A percentile compares a stretch with the other conserved stretches of the same genome.
Conservation (phyloP, 64 coral and sea anemone species). For the Exaiptasia diaphana region DNA sequence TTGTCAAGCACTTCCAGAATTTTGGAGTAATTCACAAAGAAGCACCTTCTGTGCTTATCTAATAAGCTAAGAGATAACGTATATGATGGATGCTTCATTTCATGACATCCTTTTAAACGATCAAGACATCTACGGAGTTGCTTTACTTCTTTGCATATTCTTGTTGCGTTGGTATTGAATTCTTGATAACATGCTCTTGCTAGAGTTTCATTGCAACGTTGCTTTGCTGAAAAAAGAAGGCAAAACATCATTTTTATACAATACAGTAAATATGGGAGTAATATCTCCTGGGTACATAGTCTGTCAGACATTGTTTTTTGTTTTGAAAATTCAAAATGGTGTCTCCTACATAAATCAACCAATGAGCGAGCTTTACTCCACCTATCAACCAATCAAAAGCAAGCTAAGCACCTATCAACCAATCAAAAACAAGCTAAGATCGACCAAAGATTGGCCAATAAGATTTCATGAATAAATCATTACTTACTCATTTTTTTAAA, state of each 20-base stretch:
- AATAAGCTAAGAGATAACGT: constrained; percentile 44
- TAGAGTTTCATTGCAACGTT: constrained; percentile 67
- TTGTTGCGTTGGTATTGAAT: constrained; percentile 44
- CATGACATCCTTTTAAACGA: constrained; percentile 47
- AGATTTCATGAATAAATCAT: too few relatives aligned
- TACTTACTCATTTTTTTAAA: too few relatives aligned
- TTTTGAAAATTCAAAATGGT: too few relatives aligned
- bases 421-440: too few relatives aligned
- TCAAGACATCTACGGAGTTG: constrained; percentile 51
- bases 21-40: constrained; percentile 81
- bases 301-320: too few relatives aligned
- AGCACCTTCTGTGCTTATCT: constrained; percentile 66
- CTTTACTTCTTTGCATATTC: constrained; percentile 76
- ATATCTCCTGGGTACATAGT: too few relatives aligned
- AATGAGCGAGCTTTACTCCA: too few relatives aligned
- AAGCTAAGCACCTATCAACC: too few relatives aligned
- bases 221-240: constrained; percentile 42
- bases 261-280: too few relatives aligned
- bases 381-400: too few relatives aligned
- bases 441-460: too few relatives aligned
- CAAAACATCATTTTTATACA: not conserved
- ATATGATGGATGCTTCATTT: constrained; percentile 77
- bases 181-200: constrained; percentile 51
- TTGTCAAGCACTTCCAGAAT: constrained; percentile 61
- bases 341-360: too few relatives aligned